Evolutionary conservation across 2,797 vertebrate genomes (phyloP), one percentile per base, ranked within the genome.

Genomic region (Diplodus puntazzo): DNA sequence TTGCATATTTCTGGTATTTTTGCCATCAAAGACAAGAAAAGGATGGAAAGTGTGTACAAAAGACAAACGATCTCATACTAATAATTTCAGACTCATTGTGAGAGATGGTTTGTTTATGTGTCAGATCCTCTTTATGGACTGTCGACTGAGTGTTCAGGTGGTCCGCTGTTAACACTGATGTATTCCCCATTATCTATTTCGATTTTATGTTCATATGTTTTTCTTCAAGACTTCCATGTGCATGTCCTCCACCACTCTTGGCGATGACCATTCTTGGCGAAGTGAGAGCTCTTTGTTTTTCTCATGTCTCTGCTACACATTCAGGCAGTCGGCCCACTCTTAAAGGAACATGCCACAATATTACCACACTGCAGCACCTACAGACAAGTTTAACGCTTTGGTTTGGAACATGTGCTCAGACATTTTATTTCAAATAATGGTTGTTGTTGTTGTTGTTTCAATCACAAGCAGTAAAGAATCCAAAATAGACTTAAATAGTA

Each of bases 241-340:
- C 21, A 23, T 55, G 39, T 58, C 12, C 4, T 17, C 14, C 27
- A 17, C 4, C 18, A 17, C 30, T 8, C 45, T 39, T 5, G 2
- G 7, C 9, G 17, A 11, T 6, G 30, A 21, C n/a, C n/a, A n/a
- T n/a, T n/a, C n/a, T n/a, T n/a, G n/a, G 20, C 30, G 0, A 18
- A 88, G 90, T 92, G 88, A 77, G 64, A 52, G 0, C 5, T 88
- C 87, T 63, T 17, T 0, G 0, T 0, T 45, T 77, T 30, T 2
- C 1, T 43, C 5, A 0, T 2, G 67, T 85, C 88, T 92, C 39
- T 75, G 59, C 0, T 17, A 0, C 78, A 78, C 64, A 76, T 77
- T 82, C 70, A 79, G 59, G 10, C 58, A 58, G 67, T 87, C 90
- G 73, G 77, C 94, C 93, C 93, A 93, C 93, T 94, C 93, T 95